phyloP scores from a whole-genome alignment of 2,113 vertebrate species.

The Mirza zaza region DNA sequence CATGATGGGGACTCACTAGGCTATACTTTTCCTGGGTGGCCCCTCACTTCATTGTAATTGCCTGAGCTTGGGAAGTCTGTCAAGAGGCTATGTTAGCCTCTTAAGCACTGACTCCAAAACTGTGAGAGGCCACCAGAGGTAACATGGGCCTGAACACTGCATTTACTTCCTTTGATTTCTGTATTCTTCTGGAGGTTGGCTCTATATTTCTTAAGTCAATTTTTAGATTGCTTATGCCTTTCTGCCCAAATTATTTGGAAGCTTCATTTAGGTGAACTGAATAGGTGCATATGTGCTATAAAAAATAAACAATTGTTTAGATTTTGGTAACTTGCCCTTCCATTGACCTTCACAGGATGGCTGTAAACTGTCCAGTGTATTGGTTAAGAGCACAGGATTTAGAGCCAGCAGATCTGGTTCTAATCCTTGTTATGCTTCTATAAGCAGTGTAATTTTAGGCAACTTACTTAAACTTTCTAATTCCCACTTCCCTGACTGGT shows the following conservation, averaged over 20 bases:
- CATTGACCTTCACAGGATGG: not conserved
- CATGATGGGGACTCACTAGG: not conserved
- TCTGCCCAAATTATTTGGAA: conserved; percentile 37
- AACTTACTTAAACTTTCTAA: conserved; percentile 28
- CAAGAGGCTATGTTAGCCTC: not conserved
- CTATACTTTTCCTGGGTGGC: not conserved
- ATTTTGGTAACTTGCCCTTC: not conserved
- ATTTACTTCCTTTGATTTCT: not conserved
- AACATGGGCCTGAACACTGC: not conserved
- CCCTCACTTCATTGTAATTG: not conserved
- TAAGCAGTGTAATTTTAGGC: not conserved
- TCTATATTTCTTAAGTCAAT: not conserved
- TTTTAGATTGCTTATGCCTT: not conserved
- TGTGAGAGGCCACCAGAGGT: not conserved
- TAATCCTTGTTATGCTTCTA: not conserved
- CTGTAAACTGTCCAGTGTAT: not conserved
- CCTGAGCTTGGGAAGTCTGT: not conserved
- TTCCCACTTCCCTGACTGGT: not conserved
- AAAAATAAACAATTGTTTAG: conserved; percentile 32
- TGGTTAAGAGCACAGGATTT: not conserved
- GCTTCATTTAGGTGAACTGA: not conserved
- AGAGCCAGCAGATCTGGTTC: not conserved
- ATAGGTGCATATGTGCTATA: not conserved
- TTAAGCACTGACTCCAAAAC: not conserved
- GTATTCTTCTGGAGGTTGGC: not conserved